Evolutionary conservation across 2,888 invertebrate genomes (phyloP), one percentile per base, ranked within the genome.

Genomic region (Pseudococcus longispinus): DNA sequence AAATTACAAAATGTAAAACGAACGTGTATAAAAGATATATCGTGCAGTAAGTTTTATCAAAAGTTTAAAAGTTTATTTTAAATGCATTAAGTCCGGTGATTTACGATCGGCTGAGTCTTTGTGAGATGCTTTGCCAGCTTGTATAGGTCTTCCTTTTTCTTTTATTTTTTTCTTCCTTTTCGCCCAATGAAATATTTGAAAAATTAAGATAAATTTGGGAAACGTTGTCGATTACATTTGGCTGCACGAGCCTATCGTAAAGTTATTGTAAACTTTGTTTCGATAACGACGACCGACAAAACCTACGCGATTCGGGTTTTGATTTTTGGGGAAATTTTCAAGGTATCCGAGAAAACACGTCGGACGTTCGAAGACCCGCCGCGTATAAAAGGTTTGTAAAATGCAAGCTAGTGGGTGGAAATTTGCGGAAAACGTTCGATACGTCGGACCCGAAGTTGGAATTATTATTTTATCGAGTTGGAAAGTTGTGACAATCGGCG

Each of bases 61-160:
- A 46, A 70, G 29, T 70, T 70, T 70, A 32, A 70, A 70, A 70
- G 70, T 70, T 70, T 70, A 70, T 70, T 70, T 70, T 70, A 70
- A 70, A 70, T 70, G 70, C 70, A 70, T 70, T 70, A 70, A 29
- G 70, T 70, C 70, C 70, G 70, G 70, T 29, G 70, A 70, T 70
- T 70, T 70, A 70, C 70, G 70, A 70, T 70, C 29, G 70, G 70
- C 70, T 18, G 18, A 70, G 70, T 29, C 70, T 70, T 70, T 70
- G 70, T 70, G 29, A 32, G 29, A 70, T 70, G 70, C 9, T 70
- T 70, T 70, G 70, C 70, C 70, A 70, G 70, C 70, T 70, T 29
- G 70, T 70, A 18, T 70, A 70, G 70, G 70, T 70, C 70, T 70
- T 70, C 70, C 70, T 70, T 70, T 70, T 70, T 70, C 29, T 70